Base-by-base conservation (phyloP, 2,797 vertebrate species). In the Pristis pectinata region DNA sequence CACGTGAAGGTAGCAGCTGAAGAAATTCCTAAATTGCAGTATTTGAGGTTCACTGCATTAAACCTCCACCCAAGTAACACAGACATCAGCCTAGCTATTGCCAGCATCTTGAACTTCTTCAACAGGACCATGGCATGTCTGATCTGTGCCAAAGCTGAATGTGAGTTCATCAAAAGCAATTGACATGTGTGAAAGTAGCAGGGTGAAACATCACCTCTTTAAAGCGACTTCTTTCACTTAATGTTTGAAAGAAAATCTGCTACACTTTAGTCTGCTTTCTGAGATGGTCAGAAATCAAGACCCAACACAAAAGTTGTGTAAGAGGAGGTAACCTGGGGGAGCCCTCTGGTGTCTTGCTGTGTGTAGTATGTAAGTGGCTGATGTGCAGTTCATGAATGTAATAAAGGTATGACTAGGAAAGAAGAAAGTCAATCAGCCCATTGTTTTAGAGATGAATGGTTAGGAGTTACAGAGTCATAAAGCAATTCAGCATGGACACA, bases 1-100 rank as follows among this genome's bases (percentile, higher is more conserved):
- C 99, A 99, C 94, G 98, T 99, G 96, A 99, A 98, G 97, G 99
- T 99, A 96, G 98, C 99, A 93, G 98, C 99, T 0, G 99, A 99
- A 96, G 99, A 99, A 96, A 99, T 98, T 95, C 96, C 99, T 96
- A 99, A 99, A 97, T 98, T 98, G 82, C 98, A 99, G 96, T 98
- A 98, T 95, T 99, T 98, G 95, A 98, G 99, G n/a, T 99, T 99
- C 97, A 99, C 99, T 95, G 99, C 99, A 53, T 97, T 99, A 96
- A 99, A 99, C 97, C 97, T 99, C 96, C 98, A 99, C 95, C 99
- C 99, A 95, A 99, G 98, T 96, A 99, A 99, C 97, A 98, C 98
- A 0, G 99, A 99, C 96, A 97, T 99, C 97, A 99, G 99, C 83
- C 97, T 99, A 96, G 99, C 99, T 0, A 98, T 99, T 49, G 98